phyloP scores from a whole-genome alignment of 1,140 invertebrate genomes.

The Megalonaias nervosa region DNA sequence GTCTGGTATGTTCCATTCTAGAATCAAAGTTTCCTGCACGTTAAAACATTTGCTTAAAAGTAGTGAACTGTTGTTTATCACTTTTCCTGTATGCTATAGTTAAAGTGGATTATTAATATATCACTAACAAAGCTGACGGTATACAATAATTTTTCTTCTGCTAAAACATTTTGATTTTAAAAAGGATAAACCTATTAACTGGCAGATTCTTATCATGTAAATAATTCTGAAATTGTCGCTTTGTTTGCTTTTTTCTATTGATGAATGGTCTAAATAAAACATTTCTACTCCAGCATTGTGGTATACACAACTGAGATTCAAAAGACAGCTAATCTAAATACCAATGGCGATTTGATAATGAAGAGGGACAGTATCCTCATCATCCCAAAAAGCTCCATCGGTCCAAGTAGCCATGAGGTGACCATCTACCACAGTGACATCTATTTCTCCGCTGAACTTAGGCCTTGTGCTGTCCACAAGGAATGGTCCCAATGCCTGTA shows the following conservation, averaged over 20 bases:
- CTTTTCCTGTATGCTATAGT: no score
- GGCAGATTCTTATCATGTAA: no score
- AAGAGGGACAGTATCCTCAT: background rate
- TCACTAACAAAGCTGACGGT: no score
- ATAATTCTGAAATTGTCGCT: no score
- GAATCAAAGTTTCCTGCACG: background rate
- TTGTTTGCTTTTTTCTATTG: no score
- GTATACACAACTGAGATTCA: background rate
- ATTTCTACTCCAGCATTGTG: background rate
- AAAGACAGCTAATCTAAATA: background rate
- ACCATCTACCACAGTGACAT: background rate
- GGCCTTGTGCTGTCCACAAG: background rate
- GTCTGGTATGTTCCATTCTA: no score
- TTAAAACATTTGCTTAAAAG: background rate
- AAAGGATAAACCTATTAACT: no score
- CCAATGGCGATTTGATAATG: background rate
- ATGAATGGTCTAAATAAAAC: background rate
- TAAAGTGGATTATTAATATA: no score
- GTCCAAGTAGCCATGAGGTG: background rate
- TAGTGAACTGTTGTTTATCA: background rate
- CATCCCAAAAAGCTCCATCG: background rate
- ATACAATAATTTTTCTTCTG: no score
- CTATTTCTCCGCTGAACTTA: background rate
- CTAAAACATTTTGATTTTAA: no score
- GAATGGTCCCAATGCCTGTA: background rate